Evolutionary conservation across 2,797 vertebrate species (phyloP), one percentile per base, ranked within the genome.

Genomic region (Syncerus caffer): DNA sequence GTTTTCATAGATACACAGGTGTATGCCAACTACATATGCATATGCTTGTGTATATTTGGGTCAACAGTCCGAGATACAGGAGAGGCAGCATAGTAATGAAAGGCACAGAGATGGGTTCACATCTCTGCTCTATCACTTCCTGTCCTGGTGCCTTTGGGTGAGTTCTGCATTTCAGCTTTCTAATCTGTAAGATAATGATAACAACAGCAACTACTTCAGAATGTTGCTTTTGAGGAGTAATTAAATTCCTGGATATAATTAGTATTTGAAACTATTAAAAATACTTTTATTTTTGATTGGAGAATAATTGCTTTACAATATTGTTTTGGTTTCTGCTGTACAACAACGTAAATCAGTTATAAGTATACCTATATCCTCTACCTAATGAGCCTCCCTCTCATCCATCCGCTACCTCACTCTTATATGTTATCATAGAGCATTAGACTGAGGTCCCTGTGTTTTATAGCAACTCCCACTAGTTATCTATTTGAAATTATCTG

Each of bases 201-300:
- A 60, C 64, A 60, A 82, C 23, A n/a, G 29, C 14, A 93, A 80
- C 13, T 38, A 64, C 19, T 60, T 95, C 34, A 83, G 23, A 96
- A 51, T 89, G 55, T 25, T 95, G 38, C 67, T 97, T 97, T 83
- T 88, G 17, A 96, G 60, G n/a, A 95, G 93, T 64, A 85, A 93
- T 88, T 84, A n/a, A 91, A 67, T 82, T 89, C 7, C n/a, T 85
- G 76, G 53, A 55, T 85, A 4, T 60, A 58, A 89, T 94, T 76
- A n/a, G 10, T 42, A 92, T 74, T 92, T 96, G 27, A 89, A 97
- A 91, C 84, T 62, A 82, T 29, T 93, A n/a, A 96, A 85, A 89
- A 53, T 92, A 92, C 93, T 95, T 76, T 14, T 78, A 86, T 27
- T 86, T 78, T 71, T 71, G 11, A 71, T 23, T 38, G 10, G 67